phyloP scores from a whole-genome alignment of 2,797 vertebrate species.

The Varecia variegata region DNA sequence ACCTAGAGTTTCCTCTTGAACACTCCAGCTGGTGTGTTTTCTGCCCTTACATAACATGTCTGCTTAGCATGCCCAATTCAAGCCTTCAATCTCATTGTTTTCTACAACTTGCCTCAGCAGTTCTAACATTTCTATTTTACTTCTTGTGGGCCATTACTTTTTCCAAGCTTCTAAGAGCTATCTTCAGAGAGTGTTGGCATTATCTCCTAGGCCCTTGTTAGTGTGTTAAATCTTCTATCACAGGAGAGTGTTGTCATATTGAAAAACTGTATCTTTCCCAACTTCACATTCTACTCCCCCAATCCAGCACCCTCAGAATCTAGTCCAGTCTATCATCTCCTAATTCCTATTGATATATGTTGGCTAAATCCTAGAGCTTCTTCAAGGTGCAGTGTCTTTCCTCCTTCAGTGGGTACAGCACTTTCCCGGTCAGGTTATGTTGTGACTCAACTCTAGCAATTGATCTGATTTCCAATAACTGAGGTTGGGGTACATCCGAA shows the following conservation, averaged over 20 bases:
- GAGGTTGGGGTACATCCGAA: background rate
- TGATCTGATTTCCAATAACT: background rate
- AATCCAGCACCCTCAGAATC: background rate
- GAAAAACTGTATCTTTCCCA: background rate
- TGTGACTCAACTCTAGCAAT: background rate
- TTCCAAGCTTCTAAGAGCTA: background rate
- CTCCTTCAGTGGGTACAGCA: background rate
- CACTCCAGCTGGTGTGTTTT: background rate
- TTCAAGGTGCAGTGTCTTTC: background rate
- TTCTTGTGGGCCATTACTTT: background rate
- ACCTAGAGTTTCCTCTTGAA: background rate
- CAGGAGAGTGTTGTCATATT: background rate
- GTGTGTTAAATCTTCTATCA: background rate
- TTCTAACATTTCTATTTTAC: background rate
- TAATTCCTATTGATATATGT: too few species aligned
- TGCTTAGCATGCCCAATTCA: background rate
- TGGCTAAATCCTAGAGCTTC: background rate
- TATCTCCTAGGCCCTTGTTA: background rate
- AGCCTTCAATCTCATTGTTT: background rate
- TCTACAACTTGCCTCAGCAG: background rate
- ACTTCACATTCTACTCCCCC: background rate
- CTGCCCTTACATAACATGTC: background rate
- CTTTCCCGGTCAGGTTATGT: background rate
- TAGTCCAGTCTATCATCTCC: background rate
- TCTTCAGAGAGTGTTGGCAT: background rate